Evolutionary conservation across 2,797 vertebrate genomes (phyloP), one percentile per base, ranked within the genome.

Genomic region (Sitta carolinensis): DNA sequence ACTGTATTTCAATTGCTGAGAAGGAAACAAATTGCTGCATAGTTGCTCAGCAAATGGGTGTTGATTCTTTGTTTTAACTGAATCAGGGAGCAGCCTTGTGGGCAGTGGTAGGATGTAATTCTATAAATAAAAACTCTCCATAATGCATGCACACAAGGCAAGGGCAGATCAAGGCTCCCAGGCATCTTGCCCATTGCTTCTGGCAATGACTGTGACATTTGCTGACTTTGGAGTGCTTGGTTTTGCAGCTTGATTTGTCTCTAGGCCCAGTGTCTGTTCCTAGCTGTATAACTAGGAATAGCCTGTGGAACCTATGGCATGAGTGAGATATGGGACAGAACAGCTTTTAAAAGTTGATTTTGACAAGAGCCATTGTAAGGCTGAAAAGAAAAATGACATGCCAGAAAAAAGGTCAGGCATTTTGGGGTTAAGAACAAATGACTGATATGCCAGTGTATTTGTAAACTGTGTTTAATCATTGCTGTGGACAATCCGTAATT

Each of bases 401-500:
- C 58, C 73, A 80, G 58, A 58, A 88, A 58, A 89, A 62, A 83
- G 47, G 82, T 89, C 91, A 84, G 30, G 42, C 3, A 0, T 52
- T 84, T 68, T 40, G 66, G 55, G 63, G 32, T 80, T 81, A 82
- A 58, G 67, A 74, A 80, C 69, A 87, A 94, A 86, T 77, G 45
- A 32, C 54, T 94, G 66, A 66, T 95, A 34, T 59, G 76, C 50
- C 81, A 83, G 43, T 66, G 47, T 68, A 36, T 90, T 97, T 90
- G 67, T 68, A 82, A 77, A 61, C 54, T 40, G 30, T 67, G 20
- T 72, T 96, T 84, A 92, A 92, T 93, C 84, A 76, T 91, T 67
- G 64, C 75, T 62, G 47, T 51, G 51, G n/a, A 76, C 67, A 95
- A 74, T 94, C 73, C 59, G 50, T 96, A 93, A 82, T 91, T 94